phyloP scores from a whole-genome alignment of 2,113 vertebrate genomes.

The Peucedramus taeniatus region DNA sequence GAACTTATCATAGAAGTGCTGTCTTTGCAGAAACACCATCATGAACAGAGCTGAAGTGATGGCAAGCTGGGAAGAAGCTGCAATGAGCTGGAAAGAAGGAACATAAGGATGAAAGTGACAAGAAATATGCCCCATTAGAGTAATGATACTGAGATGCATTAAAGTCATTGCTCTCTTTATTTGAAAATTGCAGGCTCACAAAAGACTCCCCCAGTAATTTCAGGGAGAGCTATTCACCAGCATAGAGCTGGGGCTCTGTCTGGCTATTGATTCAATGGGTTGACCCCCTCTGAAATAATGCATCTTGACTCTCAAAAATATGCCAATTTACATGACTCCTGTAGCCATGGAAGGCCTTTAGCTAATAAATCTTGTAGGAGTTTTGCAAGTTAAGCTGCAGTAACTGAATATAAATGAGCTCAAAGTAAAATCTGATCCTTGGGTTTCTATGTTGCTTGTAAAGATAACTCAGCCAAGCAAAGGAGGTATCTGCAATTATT shows the following conservation, averaged over 20 bases:
- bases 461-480: not conserved
- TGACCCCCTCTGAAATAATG: not conserved
- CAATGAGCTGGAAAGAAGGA: constrained; percentile 15
- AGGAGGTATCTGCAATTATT: not conserved
- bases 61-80: not conserved
- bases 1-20: not conserved
- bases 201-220: not conserved
- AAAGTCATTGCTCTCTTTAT: not conserved
- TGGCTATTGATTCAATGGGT: not conserved
- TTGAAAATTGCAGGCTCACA: not conserved
- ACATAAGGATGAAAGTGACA: not conserved
- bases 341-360: not conserved
- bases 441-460: not conserved
- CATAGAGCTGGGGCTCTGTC: not conserved
- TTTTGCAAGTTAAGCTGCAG: not conserved
- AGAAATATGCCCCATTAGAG: not conserved
- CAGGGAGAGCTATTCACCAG: not conserved
- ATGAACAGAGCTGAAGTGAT: not conserved
- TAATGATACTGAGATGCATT: not conserved
- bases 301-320: not conserved
- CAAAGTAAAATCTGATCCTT: not conserved
- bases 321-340: not conserved
- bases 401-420: not conserved
- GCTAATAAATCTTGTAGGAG: not conserved
- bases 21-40: not conserved